Evolutionary conservation across 2,797 vertebrate genomes (phyloP), one percentile per base, ranked within the genome.

Genomic region (Pantherophis vulpinus): DNA sequence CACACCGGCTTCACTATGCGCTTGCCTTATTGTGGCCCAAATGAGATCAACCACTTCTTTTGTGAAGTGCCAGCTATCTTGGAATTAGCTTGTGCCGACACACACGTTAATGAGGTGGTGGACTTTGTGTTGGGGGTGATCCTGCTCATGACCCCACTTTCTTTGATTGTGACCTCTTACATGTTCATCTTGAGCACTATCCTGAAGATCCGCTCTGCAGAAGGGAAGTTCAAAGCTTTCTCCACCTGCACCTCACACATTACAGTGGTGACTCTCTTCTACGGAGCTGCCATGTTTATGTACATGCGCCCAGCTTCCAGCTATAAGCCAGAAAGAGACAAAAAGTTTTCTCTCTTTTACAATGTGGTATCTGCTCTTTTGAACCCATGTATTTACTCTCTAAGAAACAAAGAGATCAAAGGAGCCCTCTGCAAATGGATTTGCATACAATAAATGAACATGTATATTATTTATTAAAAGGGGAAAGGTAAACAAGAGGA

Each of bases 341-440:
- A 97, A 93, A 96, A 96, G 32, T 91, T 97, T 27, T 94, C 96
- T 42, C 89, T 96, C 14, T 96, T 96, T 89, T 96, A 97, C 79
- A 96, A 93, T 23, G 93, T 96, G 42, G 93, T 96, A 66, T 95
- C 96, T 63, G 94, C 95, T 89, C 94, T 96, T 87, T 94, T 97
- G 70, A 97, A 96, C 58, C 96, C 96, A 1, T 94, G 96, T 9
- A 95, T 96, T 90, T 97, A 96, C 5, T 96, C 94, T 51, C 94
- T 96, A 61, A 94, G 96, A 92, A 96, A 97, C 93, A 97, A 96
- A 86, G 96, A 96, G 37, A 95, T 96, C n/a, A 97, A 96, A 86
- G 93, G 91, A 32, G 95, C 95, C 42, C 94, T 97, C 56, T 29
- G 96, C 47, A 97, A 95, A 74, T 32, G 95, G 42, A 91, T 89